These are phyloP conservation scores for Allobates femoralis DNA, from an alignment of 2,797 vertebrate species.

Conservation along the genomic window DNA sequence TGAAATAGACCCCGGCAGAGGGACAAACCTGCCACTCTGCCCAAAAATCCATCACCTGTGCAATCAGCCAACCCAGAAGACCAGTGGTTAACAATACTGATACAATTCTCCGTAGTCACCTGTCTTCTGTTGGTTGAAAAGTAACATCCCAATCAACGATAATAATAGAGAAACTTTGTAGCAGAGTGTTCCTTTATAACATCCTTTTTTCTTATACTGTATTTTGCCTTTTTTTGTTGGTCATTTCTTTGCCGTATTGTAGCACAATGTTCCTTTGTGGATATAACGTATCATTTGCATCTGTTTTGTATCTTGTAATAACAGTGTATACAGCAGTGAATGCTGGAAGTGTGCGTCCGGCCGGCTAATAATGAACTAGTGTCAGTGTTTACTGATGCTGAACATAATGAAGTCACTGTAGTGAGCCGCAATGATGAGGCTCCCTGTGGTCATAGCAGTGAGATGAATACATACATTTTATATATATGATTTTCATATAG, in stretches of 20 bases:
- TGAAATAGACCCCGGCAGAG: too few species aligned
- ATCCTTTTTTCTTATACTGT: background rate
- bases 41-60: background rate
- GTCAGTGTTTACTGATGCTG: constrained; percentile 21
- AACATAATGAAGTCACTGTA: constrained; percentile 37
- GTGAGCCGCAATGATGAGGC: background rate
- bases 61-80: background rate
- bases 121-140: background rate
- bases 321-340: background rate
- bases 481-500: background rate
- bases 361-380: constrained; percentile 38
- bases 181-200: background rate
- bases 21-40: too few species aligned
- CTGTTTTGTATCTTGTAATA: constrained; percentile 6
- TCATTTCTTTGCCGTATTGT: too few species aligned
- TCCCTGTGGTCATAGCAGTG: background rate
- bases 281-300: background rate
- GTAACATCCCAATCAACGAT: background rate
- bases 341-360: background rate
- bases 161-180: background rate
- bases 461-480: background rate
- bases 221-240: background rate
- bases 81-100: background rate
- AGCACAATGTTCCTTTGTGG: background rate
- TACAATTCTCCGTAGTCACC: background rate